Percentiles rank a stretch among this genome's conserved stretches.
Evolutionary conservation across 2,888 invertebrate species (phyloP).

Genomic region (Spisula solida): DNA sequence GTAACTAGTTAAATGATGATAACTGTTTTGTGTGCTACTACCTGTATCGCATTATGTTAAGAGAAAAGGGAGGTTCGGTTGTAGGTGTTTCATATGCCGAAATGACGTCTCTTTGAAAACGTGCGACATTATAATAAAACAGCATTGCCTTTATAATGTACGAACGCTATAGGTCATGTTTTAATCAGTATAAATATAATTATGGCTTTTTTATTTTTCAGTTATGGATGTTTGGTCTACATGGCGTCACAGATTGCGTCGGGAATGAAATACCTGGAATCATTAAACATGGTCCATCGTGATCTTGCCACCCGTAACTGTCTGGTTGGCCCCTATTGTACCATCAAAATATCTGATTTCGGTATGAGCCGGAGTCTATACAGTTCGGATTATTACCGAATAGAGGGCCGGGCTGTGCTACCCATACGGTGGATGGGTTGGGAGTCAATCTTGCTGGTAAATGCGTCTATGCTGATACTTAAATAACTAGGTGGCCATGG

Average conservation of each 20-base stretch:
- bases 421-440: slow-evolving; percentile 97
- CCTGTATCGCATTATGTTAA: no score
- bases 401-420: slow-evolving; percentile 93
- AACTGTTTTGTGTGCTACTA: no score
- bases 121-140: no score
- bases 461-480: slow-evolving; percentile 1
- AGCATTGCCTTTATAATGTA: no score
- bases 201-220: slow-evolving; percentile 88
- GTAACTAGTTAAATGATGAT: no score
- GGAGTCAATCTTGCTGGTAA: slow-evolving; percentile 92
- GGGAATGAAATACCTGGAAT: slow-evolving; percentile 96
- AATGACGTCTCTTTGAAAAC: no score
- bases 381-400: slow-evolving; percentile 93
- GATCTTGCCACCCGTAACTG: slow-evolving; percentile 96
- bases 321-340: slow-evolving; percentile 94
- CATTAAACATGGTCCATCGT: slow-evolving; percentile 96
- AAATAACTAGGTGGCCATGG: not conserved
- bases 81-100: no score
- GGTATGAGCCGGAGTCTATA: slow-evolving; percentile 87
- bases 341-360: slow-evolving; percentile 88
- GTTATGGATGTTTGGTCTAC: slow-evolving; percentile 94
- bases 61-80: no score
- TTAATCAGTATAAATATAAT: no score
- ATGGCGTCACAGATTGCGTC: slow-evolving; percentile 95
- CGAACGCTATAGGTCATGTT: no score